These are phyloP conservation scores for Philhelius pedissequus DNA, from an alignment of 2,888 invertebrate genomes.

Conservation along the genomic window DNA sequence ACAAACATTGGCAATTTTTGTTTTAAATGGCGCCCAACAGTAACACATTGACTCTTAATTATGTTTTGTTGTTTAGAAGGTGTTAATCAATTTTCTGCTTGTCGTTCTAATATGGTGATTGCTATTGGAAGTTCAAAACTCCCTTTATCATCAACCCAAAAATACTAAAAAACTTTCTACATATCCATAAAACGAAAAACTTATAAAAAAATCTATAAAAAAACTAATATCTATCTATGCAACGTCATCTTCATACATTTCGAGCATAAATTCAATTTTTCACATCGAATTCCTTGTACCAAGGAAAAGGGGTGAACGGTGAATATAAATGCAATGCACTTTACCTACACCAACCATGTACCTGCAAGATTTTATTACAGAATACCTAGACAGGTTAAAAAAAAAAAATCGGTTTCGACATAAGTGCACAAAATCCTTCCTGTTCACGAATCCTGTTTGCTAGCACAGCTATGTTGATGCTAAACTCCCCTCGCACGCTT, in stretches of 20 bases:
- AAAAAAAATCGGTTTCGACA: constrained; percentile 31
- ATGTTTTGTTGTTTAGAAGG: too few relatives aligned
- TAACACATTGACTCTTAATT: too few relatives aligned
- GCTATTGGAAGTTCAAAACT: too few relatives aligned
- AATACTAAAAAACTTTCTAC: background rate
- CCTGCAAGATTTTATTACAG: constrained; percentile 20
- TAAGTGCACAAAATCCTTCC: constrained; percentile 59
- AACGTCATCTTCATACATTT: constrained; percentile 32
- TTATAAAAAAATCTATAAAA: background rate
- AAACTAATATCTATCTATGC: background rate
- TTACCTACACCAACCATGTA: background rate
- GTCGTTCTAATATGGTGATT: too few relatives aligned
- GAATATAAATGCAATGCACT: constrained; percentile 6
- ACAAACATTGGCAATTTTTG: too few relatives aligned
- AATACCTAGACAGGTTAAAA: constrained; percentile 12
- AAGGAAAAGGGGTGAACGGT: background rate
- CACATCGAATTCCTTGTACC: background rate
- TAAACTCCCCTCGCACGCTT: constrained; percentile 4
- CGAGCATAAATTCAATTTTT: constrained; percentile 60
- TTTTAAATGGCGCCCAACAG: too few relatives aligned
- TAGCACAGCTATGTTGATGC: background rate
- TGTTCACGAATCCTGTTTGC: constrained; percentile 42
- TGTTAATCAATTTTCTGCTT: too few relatives aligned
- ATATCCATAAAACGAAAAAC: too few relatives aligned
- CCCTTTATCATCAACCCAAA: too few relatives aligned